phyloP scores from a whole-genome alignment of 53 echinoderm and acorn worm genomes.

The Arbacia lixula region DNA sequence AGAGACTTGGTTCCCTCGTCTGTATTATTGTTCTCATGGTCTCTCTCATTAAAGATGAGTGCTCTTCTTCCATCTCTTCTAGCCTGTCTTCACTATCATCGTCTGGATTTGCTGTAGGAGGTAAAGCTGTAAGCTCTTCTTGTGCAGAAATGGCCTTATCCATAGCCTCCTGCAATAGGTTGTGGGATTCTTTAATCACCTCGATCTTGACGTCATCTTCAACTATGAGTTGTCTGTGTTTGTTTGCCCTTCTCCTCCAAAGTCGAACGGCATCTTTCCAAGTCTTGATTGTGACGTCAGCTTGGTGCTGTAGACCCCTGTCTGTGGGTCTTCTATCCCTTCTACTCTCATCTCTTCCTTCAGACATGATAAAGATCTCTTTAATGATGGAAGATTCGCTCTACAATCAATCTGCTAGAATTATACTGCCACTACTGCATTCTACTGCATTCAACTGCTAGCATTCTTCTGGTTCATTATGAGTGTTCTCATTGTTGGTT shows the following conservation, averaged over 20 bases:
- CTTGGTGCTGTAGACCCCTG: not conserved
- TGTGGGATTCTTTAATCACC: not conserved
- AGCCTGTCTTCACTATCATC: slow-evolving; percentile 4
- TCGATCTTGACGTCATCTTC: not conserved
- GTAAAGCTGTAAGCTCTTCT: not conserved
- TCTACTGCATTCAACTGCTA: too few relatives aligned
- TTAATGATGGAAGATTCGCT: too few relatives aligned
- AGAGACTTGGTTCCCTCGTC: not conserved
- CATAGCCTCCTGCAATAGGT: not conserved
- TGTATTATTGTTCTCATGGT: not conserved
- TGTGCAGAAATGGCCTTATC: too few relatives aligned
- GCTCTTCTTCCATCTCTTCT: slow-evolving; percentile 3
- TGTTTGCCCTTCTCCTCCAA: not conserved
- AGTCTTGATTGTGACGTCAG: not conserved
- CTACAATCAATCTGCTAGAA: too few relatives aligned
- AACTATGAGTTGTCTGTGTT: not conserved
- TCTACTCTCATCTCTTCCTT: not conserved
- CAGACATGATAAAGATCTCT: slow-evolving; percentile 15
- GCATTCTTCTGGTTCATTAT: too few relatives aligned
- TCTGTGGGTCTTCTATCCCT: slow-evolving; percentile 10
- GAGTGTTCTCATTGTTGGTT: too few relatives aligned
- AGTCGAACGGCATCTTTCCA: not conserved
- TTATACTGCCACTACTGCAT: too few relatives aligned
- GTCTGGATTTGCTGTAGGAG: not conserved
- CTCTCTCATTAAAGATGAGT: slow-evolving; percentile 16